Evolutionary conservation across 2,113 vertebrate species (phyloP).

Genomic region (Aphyosemion australe): DNA sequence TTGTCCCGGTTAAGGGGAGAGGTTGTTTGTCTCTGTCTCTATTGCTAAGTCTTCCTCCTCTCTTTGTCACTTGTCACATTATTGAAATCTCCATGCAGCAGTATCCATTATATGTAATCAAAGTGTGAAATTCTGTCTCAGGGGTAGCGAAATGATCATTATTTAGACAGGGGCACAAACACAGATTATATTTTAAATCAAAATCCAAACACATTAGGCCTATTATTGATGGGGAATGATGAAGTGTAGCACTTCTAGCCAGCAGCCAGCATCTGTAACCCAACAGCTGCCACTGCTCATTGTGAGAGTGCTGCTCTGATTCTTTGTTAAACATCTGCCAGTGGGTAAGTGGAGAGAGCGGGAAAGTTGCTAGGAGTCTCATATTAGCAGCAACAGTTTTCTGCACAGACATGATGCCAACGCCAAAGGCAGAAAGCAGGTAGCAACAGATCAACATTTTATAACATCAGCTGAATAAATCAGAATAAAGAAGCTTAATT

Average conservation of each 20-base stretch:
- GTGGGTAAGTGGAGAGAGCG: not conserved
- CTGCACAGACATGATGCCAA: not conserved
- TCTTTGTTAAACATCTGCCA: not conserved
- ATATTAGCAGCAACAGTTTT: not conserved
- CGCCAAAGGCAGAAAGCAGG: not conserved
- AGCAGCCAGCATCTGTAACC: not conserved
- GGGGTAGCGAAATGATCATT: slow-evolving; percentile 12
- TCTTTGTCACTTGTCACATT: slow-evolving; percentile 19
- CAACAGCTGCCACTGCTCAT: not conserved
- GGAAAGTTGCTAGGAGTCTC: not conserved
- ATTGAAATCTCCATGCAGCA: slow-evolving; percentile 26
- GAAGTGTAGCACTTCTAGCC: not conserved
- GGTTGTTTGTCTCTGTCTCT: slow-evolving; percentile 17
- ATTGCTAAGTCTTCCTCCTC: not conserved
- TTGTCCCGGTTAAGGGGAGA: slow-evolving; percentile 1
- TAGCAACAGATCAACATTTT: not conserved
- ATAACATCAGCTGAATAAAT: too few species aligned
- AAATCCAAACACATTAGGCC: slow-evolving; percentile 4
- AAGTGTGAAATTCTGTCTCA: slow-evolving; percentile 29
- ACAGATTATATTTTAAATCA: slow-evolving; percentile 26
- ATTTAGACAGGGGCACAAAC: slow-evolving; percentile 24
- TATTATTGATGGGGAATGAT: not conserved
- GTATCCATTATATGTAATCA: slow-evolving; percentile 36
- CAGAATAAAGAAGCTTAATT: too few species aligned
- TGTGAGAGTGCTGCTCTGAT: slow-evolving; percentile 1